Percentiles rank a stretch among this genome's conserved stretches.
Evolutionary conservation across 64 coral and sea anemone genomes (phyloP).

Genomic region (Platygyra sinensis): DNA sequence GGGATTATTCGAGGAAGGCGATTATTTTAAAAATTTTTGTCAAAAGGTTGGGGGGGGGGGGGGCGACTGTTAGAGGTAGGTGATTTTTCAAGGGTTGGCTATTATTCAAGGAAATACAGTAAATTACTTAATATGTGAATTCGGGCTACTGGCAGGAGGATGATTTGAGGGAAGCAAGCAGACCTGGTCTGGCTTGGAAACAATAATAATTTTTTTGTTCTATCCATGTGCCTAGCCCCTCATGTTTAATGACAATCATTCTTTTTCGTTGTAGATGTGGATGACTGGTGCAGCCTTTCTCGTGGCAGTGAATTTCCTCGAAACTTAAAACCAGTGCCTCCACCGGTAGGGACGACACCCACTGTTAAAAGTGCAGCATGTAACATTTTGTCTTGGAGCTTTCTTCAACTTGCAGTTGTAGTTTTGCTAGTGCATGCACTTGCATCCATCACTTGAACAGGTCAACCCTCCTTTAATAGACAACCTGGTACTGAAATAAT

Average conservation of each 20-base stretch:
- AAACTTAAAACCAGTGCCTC: slow-evolving; percentile 6
- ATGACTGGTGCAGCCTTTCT: slow-evolving; percentile 65
- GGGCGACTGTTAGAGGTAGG: too few relatives aligned
- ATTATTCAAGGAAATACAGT: too few relatives aligned
- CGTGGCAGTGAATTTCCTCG: slow-evolving; percentile 4
- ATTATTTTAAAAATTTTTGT: too few relatives aligned
- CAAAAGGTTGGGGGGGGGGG: too few relatives aligned
- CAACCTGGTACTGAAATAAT: too few relatives aligned
- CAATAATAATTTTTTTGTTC: too few relatives aligned
- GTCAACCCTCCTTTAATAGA: neutral
- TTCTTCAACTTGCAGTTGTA: neutral
- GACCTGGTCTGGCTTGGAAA: too few relatives aligned
- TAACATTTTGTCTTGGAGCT: neutral
- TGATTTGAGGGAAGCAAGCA: too few relatives aligned
- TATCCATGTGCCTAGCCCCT: neutral
- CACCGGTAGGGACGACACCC: neutral
- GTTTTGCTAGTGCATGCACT: neutral
- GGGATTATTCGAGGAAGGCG: too few relatives aligned
- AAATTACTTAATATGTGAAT: too few relatives aligned
- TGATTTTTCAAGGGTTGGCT: too few relatives aligned
- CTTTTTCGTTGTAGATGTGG: slow-evolving; percentile 41
- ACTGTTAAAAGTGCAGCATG: neutral
- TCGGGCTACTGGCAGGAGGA: too few relatives aligned
- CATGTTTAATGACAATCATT: neutral
- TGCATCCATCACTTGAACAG: neutral